Evolutionary conservation across 2,888 invertebrate genomes (phyloP).

Genomic region (Zeuzera pyrina): DNA sequence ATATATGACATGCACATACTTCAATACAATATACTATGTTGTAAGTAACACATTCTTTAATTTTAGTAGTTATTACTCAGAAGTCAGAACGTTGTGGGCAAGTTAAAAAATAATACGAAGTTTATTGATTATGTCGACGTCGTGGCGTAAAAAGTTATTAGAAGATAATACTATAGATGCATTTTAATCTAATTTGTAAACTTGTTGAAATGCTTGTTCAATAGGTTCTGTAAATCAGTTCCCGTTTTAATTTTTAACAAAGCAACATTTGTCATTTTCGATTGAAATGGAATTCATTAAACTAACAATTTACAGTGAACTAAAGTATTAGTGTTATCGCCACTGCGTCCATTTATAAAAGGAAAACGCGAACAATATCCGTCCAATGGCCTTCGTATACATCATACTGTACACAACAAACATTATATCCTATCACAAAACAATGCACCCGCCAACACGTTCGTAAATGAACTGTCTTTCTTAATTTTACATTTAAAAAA

Average conservation of each 20-base stretch:
- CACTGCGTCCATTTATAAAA: constrained; percentile 2
- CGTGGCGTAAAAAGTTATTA: neutral
- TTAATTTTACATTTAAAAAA: no score
- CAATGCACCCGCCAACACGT: constrained; percentile 4
- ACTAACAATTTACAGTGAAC: constrained; percentile 5
- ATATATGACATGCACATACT: no score
- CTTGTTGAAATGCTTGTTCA: no score
- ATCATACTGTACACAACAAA: neutral
- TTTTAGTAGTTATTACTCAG: no score
- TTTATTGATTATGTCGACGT: neutral
- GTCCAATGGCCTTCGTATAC: constrained; percentile 6
- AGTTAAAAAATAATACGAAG: neutral
- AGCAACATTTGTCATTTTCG: no score
- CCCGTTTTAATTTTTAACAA: no score
- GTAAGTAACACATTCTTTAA: no score
- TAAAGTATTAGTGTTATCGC: constrained; percentile 4
- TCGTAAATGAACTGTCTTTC: neutral
- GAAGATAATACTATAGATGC: neutral
- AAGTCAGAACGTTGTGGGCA: no score
- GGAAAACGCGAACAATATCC: constrained; percentile 8
- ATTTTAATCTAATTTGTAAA: no score
- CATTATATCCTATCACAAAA: constrained; percentile 1
- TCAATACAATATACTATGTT: no score
- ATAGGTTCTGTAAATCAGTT: no score
- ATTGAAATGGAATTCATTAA: no score